phyloP scores from a whole-genome alignment of 2,797 vertebrate genomes.

The Denticeps clupeoides region DNA sequence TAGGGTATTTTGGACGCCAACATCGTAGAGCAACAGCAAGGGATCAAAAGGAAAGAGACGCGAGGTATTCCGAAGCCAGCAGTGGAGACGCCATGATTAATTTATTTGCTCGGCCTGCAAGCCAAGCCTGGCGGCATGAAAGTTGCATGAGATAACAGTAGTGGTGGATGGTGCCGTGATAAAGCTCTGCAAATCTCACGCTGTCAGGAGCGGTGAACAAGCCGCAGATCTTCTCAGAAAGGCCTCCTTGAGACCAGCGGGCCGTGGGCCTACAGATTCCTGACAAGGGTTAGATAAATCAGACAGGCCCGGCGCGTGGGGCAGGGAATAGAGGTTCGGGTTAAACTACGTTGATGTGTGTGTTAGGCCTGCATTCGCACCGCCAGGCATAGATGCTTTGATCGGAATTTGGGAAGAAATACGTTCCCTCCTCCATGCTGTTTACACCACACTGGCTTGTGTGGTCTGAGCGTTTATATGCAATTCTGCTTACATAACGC shows the following conservation, averaged over 20 bases:
- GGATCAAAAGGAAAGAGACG: too few relatives aligned
- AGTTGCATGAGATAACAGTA: neutral
- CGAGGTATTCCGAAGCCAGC: too few relatives aligned
- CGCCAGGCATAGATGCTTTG: too few relatives aligned
- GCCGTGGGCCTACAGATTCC: constrained; percentile 27
- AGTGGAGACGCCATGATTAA: neutral
- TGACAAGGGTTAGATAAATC: constrained; percentile 34
- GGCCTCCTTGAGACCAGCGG: constrained; percentile 21
- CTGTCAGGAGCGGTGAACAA: neutral
- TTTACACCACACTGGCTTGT: too few relatives aligned
- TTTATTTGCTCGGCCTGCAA: neutral
- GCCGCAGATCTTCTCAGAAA: neutral
- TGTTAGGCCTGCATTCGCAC: too few relatives aligned
- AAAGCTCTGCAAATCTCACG: neutral
- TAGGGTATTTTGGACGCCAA: too few relatives aligned
- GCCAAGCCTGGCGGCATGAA: neutral
- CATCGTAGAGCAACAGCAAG: too few relatives aligned
- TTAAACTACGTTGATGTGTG: too few relatives aligned
- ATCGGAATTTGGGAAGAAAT: too few relatives aligned
- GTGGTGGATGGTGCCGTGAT: neutral
- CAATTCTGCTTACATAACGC: too few relatives aligned
- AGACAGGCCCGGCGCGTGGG: constrained; percentile 20
- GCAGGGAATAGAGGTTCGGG: constrained; percentile 4
- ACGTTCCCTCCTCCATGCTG: too few relatives aligned
- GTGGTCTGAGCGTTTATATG: too few relatives aligned